Conservation (phyloP, 2,888 invertebrate species). For the Torymus auratus region DNA sequence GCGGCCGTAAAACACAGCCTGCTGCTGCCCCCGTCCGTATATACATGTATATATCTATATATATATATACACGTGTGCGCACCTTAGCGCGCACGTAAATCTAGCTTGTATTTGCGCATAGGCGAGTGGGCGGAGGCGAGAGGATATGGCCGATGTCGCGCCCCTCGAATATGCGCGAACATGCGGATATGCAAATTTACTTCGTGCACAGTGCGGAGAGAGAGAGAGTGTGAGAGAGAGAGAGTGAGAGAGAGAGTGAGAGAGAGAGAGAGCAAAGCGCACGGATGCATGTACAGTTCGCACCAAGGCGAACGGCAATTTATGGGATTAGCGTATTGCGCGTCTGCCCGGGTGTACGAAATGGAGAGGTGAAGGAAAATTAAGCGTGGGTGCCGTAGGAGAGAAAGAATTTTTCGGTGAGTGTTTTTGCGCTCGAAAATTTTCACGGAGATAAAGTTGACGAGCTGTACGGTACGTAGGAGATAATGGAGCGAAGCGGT, state of each 20-base stretch:
- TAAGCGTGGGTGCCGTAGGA: no score
- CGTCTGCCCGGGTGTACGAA: not conserved
- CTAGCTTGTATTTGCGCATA: slow-evolving; percentile 8
- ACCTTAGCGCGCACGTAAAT: not conserved
- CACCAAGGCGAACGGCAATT: slow-evolving; percentile 24
- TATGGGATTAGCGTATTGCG: not conserved
- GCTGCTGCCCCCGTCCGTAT: no score
- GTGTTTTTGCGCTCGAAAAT: no score
- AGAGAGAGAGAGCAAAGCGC: not conserved
- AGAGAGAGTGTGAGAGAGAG: not conserved
- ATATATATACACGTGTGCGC: not conserved
- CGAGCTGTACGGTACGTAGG: no score
- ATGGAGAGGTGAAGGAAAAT: not conserved
- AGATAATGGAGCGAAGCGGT: not conserved
- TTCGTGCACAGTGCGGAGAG: not conserved
- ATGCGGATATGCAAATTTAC: slow-evolving; percentile 29
- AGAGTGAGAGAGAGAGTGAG: not conserved
- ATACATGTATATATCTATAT: not conserved
- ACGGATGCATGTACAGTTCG: slow-evolving; percentile 16
- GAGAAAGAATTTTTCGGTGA: no score
- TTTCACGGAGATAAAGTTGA: no score
- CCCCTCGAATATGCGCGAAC: slow-evolving; percentile 30
- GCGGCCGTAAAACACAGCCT: not conserved
- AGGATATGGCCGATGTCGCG: no score
- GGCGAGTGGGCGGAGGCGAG: no score